These are phyloP conservation scores for Cranoglanis bouderius DNA, from an alignment of 2,113 vertebrate species.

Conservation along the genomic window DNA sequence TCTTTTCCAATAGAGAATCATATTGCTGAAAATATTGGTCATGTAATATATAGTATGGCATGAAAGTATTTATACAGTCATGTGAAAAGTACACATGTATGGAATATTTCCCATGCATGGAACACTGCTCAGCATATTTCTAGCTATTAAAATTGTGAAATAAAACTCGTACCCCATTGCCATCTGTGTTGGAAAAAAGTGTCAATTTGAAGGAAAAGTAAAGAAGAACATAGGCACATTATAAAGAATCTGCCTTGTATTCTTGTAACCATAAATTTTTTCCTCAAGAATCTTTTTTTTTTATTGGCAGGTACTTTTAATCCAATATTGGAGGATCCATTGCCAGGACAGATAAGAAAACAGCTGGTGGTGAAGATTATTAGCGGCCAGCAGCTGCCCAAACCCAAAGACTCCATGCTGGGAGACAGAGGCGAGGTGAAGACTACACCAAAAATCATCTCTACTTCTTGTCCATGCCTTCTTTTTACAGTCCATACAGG, in stretches of 20 bases:
- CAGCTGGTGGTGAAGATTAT: constrained; percentile 91
- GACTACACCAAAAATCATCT: not conserved
- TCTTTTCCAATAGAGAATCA: not conserved
- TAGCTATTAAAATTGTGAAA: not conserved
- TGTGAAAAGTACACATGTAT: not conserved
- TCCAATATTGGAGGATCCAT: constrained; percentile 86
- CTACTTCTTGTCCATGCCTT: not conserved
- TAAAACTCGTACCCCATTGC: not conserved
- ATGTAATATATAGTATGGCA: not conserved
- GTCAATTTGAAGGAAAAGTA: not conserved
- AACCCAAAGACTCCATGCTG: constrained; percentile 94
- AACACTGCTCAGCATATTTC: not conserved
- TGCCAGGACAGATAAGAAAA: constrained; percentile 87
- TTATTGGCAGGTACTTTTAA: constrained; percentile 83
- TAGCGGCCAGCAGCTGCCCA: constrained; percentile 96
- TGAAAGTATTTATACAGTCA: not conserved
- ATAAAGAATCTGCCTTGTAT: too few species aligned
- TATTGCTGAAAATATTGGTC: not conserved
- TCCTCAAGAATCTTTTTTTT: not conserved
- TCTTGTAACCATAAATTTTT: not conserved
- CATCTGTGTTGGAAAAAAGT: not conserved
- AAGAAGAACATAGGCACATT: not conserved
- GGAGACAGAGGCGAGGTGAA: constrained; percentile 95
- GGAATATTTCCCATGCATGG: not conserved
- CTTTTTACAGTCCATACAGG: not conserved